phyloP scores from a whole-genome alignment of 2,797 vertebrate genomes.

The Siniperca scherzeri region DNA sequence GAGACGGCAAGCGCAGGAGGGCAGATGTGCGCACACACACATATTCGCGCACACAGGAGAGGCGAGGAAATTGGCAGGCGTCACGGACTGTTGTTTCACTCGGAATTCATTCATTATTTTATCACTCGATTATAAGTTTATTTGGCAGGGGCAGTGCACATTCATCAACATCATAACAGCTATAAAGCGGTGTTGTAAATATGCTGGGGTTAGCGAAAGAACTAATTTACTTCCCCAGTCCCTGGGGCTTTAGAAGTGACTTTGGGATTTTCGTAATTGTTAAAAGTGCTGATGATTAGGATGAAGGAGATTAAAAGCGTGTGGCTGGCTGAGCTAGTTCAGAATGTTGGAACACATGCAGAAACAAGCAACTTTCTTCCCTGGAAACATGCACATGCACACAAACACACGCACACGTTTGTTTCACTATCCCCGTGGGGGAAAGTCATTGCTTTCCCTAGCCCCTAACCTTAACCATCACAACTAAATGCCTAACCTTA shows the following conservation, averaged over 20 bases:
- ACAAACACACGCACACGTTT: neutral
- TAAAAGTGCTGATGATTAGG: conserved; percentile 76
- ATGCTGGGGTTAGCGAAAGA: conserved; percentile 75
- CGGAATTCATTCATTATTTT: conserved; percentile 78
- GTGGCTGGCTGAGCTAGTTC: conserved; percentile 58
- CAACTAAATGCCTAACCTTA: too few species aligned
- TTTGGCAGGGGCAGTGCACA: conserved; percentile 71
- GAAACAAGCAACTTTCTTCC: conserved; percentile 43
- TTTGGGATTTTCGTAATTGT: conserved; percentile 77
- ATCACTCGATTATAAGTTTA: conserved; percentile 78
- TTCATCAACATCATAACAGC: conserved; percentile 78
- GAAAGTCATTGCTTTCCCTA: too few species aligned
- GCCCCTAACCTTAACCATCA: too few species aligned
- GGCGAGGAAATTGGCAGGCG: conserved; percentile 69
- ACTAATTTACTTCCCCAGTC: conserved; percentile 67
- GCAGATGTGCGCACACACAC: conserved; percentile 19
- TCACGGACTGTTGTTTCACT: conserved; percentile 66
- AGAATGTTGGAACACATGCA: conserved; percentile 46
- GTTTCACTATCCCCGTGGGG: too few species aligned
- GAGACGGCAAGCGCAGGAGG: conserved; percentile 30
- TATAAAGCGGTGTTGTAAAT: conserved; percentile 72
- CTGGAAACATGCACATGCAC: conserved; percentile 3
- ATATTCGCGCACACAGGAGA: conserved; percentile 16
- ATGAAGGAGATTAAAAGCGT: conserved; percentile 70
- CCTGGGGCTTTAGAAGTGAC: conserved; percentile 67